Evolutionary conservation across 2,113 vertebrate species (phyloP), one percentile per base, ranked within the genome.

Genomic region (Anolis sagrei): DNA sequence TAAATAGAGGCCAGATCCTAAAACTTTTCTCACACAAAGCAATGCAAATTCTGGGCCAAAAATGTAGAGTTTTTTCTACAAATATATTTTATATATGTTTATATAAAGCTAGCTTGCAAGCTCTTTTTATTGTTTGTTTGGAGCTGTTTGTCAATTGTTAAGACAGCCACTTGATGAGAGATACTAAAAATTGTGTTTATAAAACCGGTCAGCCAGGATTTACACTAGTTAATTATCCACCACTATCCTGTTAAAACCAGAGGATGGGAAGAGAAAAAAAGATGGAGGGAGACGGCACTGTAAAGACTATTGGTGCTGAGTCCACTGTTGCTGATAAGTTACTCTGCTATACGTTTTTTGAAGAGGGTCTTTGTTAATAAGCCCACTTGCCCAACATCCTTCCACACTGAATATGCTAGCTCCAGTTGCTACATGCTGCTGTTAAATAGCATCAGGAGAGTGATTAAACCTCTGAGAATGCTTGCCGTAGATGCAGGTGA

Each of bases 111-210:
- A 72, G 49, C 62, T 54, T 16, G 4, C 51, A 82, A 76, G 19
- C 7, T 72, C 74, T 39, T 87, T 75, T 88, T 89, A 68, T 81
- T 82, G 4, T 54, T 83, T 74, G 14, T 79, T 86, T 75, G 72
- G 51, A 69, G 68, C 39, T 10, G 54, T 88, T 78, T 61, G 61
- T 72, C 64, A 61, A 39, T 58, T 73, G 44, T 76, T 82, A 73
- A 79, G 2, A 75, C 66, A 61, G 77, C 34, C 62, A 32, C 32
- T 81, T 77, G 58, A 86, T 32, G 9, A 23, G 64, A 73, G 2
- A 0, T 77, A 87, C 75, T 81, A 27, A 36, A 64, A 16, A 25
- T 32, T 66, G 10, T 61, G 32, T 54, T 0, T 0, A 23, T 79
- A 69, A 34, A 5, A 84, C 27, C 25, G 77, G 48, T 11, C 16